Evolutionary conservation across 2,113 vertebrate genomes (phyloP), one percentile per base, ranked within the genome.

Genomic region (Nettapus auritus): DNA sequence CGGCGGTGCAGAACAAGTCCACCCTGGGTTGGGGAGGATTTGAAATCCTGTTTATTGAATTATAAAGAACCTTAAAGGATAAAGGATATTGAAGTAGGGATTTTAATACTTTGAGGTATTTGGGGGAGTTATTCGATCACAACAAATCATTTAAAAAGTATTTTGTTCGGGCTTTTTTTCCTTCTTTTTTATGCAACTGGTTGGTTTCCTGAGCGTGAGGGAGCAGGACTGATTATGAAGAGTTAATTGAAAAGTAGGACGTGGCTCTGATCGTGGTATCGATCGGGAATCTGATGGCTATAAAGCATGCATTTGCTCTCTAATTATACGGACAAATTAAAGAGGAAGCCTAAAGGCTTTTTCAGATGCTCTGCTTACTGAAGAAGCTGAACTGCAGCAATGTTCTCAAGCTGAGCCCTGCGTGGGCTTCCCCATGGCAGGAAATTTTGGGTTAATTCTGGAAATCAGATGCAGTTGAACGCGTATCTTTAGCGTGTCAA

Each of bases 61-160:
- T 98, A 98, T 98, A 98, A 99, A 98, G 97, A 97, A 98, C 97
- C 98, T 98, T 98, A 98, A 98, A 98, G 98, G 98, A 98, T 98
- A 97, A 98, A 98, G 97, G 97, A 96, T 97, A 97, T 96, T 98
- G 97, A 98, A 97, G 97, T 81, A 83, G 97, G 97, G 98, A 98
- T 98, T 98, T 98, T 97, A 97, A 98, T 98, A 88, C 97, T 97
- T 98, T 90, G 86, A 92, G 97, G 96, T 97, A 97, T 97, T 98
- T 92, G 88, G 94, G 83, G 80, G 68, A 97, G 98, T 97, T 96
- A 95, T 98, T 98, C 96, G 95, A 98, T 98, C 98, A 97, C 97
- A 89, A 93, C 97, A 97, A 98, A 97, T 98, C 89, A 82, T 97
- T 97, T 97, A 18, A 42, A 34, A 95, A 88, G 75, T 29, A 38